These are phyloP conservation scores for Tetrao urogallus DNA, from an alignment of 2,113 vertebrate genomes.

Conservation along the genomic window DNA sequence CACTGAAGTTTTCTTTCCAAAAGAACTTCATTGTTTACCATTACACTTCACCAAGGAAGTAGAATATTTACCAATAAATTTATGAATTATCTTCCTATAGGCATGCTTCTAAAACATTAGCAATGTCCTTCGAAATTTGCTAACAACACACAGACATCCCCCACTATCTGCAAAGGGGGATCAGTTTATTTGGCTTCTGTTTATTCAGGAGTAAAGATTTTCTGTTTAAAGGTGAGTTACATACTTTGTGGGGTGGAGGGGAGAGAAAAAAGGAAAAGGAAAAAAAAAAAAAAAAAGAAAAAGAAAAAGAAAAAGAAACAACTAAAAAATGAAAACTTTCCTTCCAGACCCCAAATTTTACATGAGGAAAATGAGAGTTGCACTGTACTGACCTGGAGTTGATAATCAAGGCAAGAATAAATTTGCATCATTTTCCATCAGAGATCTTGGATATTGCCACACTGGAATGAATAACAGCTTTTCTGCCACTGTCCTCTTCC, in stretches of 20 bases:
- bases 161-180: background rate
- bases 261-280: background rate
- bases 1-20: background rate
- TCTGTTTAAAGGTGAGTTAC: background rate
- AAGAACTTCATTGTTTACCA: background rate
- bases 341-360: background rate
- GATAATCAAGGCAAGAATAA: background rate
- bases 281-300: rapidly evolving
- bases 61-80: background rate
- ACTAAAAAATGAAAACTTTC: background rate
- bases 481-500: background rate
- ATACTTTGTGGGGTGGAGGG: background rate
- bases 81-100: background rate
- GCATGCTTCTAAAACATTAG: rapidly evolving
- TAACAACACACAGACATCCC: background rate
- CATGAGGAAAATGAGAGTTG: background rate
- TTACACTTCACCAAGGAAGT: background rate
- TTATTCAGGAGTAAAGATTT: background rate
- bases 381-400: background rate
- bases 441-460: background rate
- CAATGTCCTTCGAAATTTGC: background rate
- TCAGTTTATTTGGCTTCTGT: background rate
- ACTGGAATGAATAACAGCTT: background rate
- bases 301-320: rapidly evolving
- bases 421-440: background rate